A percentile compares a stretch with the other conserved stretches of the same genome.
Evolutionary conservation across 1,140 invertebrate genomes (phyloP).

Genomic region (Calliphora vicina): DNA sequence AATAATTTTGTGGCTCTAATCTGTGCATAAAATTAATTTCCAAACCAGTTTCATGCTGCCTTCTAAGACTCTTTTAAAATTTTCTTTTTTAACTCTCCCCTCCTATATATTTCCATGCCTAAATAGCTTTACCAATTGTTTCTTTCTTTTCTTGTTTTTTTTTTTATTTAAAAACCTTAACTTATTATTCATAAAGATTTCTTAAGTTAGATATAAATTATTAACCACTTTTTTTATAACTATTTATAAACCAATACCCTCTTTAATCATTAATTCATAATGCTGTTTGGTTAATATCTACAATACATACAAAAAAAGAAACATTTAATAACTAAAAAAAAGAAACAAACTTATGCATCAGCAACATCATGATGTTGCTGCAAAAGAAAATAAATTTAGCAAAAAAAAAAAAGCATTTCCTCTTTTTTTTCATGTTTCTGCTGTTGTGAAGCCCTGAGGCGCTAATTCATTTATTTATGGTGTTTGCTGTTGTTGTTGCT

Average conservation of each 20-base stretch:
- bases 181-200: not conserved
- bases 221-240: not conserved
- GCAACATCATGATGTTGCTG: not conserved
- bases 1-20: too few species aligned
- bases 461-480: conserved; percentile 16
- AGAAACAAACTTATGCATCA: not conserved
- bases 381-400: not conserved
- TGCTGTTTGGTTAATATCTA: too few species aligned
- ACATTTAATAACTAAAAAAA: not conserved
- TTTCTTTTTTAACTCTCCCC: too few species aligned
- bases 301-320: not conserved
- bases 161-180: not conserved
- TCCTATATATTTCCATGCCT: too few species aligned
- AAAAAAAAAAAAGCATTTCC: conserved; percentile 3
- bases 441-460: not conserved
- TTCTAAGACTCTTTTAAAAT: too few species aligned
- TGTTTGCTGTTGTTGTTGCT: not conserved
- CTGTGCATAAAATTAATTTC: too few species aligned
- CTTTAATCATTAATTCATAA: conserved; percentile 1
- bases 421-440: not conserved
- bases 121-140: too few species aligned
- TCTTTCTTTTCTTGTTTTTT: too few species aligned
- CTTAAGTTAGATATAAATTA: not conserved
- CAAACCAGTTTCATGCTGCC: too few species aligned
- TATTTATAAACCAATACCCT: not conserved